Base-by-base conservation (phyloP, 2,888 invertebrate species). In the Dione juno region DNA sequence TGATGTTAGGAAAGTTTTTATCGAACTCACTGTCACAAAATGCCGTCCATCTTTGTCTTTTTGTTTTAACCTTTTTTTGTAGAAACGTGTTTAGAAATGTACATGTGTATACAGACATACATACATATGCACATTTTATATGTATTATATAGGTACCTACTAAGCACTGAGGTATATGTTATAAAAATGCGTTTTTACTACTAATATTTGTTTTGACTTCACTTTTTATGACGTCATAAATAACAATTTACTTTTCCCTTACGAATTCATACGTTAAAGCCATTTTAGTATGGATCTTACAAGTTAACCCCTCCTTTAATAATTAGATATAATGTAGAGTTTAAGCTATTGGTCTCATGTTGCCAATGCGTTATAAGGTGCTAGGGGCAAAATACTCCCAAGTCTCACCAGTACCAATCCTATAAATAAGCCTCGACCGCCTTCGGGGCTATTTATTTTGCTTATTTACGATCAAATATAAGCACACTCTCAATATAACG, bases 371-470 rank as follows among this genome's bases (percentile, higher is more conserved):
- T 87, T 86, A 85, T 80, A 78, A 75, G 75, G 78, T 76, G 80
- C 89, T 69, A 71, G 86, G 88, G 89, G 81, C 66, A 85, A 88
- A 88, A 83, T 82, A 86, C 81, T 79, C 85, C n/a, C 82, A 84
- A 85, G 81, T 81, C 82, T 80, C 86, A 89, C 88, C 89, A 89
- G 88, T 82, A 84, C 77, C 78, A 79, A 78, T 59, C 74, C 74
- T 72, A 86, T 89, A 88, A 88, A 88, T 88, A 88, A 87, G 80
- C 76, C 78, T 77, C 79, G 64, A 79, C 80, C 78, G 77, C 80
- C 86, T 77, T 77, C 76, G 85, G 84, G 83, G 81, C 84, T 81
- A 86, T 88, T 85, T 83, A 85, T 88, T 81, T 80, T 80, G 80
- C 82, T 85, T 84, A 85, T 85, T 86, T 88, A 88, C 87, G 82